Evolutionary conservation across 1,140 invertebrate species (phyloP).

Genomic region (Chironomus striatipennis): DNA sequence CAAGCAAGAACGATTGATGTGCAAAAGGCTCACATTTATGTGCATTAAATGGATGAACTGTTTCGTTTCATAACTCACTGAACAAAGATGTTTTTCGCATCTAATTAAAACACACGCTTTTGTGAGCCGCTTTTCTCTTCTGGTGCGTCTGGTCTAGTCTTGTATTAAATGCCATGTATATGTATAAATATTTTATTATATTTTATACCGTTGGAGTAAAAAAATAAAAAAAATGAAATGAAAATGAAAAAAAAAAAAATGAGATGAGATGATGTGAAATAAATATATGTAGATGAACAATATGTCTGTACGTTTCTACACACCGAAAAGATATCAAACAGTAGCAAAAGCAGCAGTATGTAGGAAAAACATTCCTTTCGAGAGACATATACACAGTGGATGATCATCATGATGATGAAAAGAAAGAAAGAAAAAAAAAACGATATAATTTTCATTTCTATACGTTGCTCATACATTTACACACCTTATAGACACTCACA

Average conservation of each 20-base stretch:
- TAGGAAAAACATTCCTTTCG: not conserved
- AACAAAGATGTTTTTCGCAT: constrained; percentile 18
- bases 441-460: not conserved
- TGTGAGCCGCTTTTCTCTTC: constrained; percentile 11
- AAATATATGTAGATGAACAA: not conserved
- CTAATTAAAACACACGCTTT: constrained; percentile 9
- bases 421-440: not conserved
- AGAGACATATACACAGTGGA: not conserved
- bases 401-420: not conserved
- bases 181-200: constrained; percentile 9
- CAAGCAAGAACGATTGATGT: not conserved
- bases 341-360: not conserved
- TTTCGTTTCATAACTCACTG: constrained; percentile 21
- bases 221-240: not conserved
- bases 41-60: constrained; percentile 22
- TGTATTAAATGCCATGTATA: not conserved
- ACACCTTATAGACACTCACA: not conserved
- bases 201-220: not conserved
- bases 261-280: not conserved
- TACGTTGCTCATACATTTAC: not conserved
- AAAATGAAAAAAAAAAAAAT: not conserved
- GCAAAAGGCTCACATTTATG: constrained; percentile 1
- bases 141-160: not conserved
- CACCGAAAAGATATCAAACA: not conserved
- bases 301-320: not conserved